These are phyloP conservation scores for Hippocampus mohnikei DNA, from an alignment of 2,113 vertebrate species.

Conservation along the genomic window DNA sequence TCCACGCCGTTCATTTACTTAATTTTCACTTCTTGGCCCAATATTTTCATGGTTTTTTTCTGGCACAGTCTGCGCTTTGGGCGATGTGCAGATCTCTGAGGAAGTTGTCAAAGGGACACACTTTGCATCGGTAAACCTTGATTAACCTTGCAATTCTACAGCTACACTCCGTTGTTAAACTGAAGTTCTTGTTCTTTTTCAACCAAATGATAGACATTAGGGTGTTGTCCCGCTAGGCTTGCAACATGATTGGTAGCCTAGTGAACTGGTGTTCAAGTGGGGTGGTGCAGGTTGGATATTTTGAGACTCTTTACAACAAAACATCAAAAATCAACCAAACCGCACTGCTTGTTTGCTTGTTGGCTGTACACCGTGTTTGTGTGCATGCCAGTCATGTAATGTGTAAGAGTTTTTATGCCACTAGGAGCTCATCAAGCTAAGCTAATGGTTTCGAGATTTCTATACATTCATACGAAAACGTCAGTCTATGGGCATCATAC, in stretches of 20 bases:
- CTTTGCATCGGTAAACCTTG: conserved; percentile 9
- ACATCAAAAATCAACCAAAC: not conserved
- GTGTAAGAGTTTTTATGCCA: conserved; percentile 26
- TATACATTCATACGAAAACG: too few species aligned
- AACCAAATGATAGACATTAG: too few species aligned
- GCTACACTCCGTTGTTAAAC: too few species aligned
- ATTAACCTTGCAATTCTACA: too few species aligned
- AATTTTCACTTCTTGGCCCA: not conserved
- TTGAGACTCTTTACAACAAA: too few species aligned
- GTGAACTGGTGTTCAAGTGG: too few species aligned
- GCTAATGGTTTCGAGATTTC: conserved; percentile 15
- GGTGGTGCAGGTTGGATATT: too few species aligned
- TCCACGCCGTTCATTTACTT: not conserved
- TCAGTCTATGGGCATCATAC: too few species aligned
- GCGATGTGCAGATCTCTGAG: not conserved
- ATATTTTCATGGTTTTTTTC: conserved; percentile 24
- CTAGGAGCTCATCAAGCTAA: conserved; percentile 17
- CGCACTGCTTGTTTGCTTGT: conserved; percentile 2
- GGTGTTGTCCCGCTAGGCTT: too few species aligned
- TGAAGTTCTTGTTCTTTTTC: too few species aligned
- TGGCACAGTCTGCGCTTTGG: conserved; percentile 5
- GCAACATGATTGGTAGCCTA: too few species aligned
- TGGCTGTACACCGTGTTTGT: conserved; percentile 6
- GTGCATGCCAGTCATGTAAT: conserved; percentile 16
- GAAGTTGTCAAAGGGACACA: conserved; percentile 8